phyloP scores from a whole-genome alignment of 2,797 vertebrate species.

The Mormyrops boulengeri region DNA sequence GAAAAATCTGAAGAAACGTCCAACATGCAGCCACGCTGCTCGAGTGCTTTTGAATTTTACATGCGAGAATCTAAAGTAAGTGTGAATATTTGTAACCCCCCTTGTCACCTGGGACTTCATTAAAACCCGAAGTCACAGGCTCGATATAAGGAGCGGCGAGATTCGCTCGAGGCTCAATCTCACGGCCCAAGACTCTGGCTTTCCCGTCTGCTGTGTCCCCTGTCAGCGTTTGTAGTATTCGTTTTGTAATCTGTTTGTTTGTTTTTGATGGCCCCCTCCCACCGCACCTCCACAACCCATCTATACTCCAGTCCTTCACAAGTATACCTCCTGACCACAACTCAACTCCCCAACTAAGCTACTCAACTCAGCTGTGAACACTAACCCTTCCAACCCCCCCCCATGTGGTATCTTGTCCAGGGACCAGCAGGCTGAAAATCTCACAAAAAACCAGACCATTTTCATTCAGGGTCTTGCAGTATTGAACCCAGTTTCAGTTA shows the following conservation, averaged over 20 bases:
- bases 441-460: background rate
- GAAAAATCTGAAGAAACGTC: background rate
- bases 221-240: background rate
- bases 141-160: background rate
- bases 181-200: background rate
- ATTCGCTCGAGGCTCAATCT: background rate
- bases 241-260: background rate
- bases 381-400: background rate
- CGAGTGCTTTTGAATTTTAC: background rate
- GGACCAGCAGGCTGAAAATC: background rate
- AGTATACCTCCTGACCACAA: background rate
- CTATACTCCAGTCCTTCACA: background rate
- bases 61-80: constrained; percentile 21
- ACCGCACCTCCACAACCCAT: background rate
- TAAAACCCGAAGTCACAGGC: background rate
- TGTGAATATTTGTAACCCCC: constrained; percentile 38
- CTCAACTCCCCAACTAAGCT: background rate
- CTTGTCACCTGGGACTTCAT: background rate
- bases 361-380: background rate
- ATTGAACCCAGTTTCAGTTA: background rate
- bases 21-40: background rate
- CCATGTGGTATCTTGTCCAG: background rate
- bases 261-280: background rate
- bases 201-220: background rate
- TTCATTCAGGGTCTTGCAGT: background rate